Base-by-base conservation (phyloP, 2,888 invertebrate species). In the Cecidostiba fungosa region DNA sequence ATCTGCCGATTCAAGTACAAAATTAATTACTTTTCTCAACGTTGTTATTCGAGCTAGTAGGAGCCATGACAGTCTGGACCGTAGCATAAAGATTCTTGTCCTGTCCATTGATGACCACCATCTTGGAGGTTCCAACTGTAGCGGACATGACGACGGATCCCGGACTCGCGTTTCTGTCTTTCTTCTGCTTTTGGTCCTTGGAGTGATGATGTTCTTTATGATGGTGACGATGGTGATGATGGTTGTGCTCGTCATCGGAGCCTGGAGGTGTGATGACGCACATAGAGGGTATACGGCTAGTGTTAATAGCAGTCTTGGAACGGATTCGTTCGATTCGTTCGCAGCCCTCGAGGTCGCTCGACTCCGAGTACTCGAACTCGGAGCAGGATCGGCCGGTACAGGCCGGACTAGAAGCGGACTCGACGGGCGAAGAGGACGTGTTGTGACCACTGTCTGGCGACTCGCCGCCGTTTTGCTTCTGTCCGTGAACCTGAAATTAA, bases 271-370 rank as follows among this genome's bases (percentile, higher is more conserved):
- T 98, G 77, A 98, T 97, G 3, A 97, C 97, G 93, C 98, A 98
- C 96, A 98, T 97, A 6, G 98, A 98, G 0, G 98, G 98, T 91
- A 98, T 98, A 89, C 98, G 95, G 89, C 97, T 97, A 79, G 97
- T 97, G 91, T 97, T 97, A 70, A 98, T 97, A 1, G 97, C 96
- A 0, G 98, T 98, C 94, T 98, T 98, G 70, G 96, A 96, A 86
- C 97, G 94, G 88, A 98, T 97, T 89, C 98, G 95, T 93, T 98
- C 98, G 90, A 97, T 97, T 90, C 98, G 95, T 91, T 98, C 98
- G 39, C 97, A 96, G n/a, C 97, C 97, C 94, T 97, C 97, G 89
- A 97, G 94, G 92, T 98, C 97, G 0, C 97, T 97, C 69, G 97
- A 97, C 93, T 98, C 98, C 0, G 97, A 97, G 92, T 96, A 97